phyloP scores from a whole-genome alignment of 2,113 vertebrate genomes.

The Xenus cinereus region DNA sequence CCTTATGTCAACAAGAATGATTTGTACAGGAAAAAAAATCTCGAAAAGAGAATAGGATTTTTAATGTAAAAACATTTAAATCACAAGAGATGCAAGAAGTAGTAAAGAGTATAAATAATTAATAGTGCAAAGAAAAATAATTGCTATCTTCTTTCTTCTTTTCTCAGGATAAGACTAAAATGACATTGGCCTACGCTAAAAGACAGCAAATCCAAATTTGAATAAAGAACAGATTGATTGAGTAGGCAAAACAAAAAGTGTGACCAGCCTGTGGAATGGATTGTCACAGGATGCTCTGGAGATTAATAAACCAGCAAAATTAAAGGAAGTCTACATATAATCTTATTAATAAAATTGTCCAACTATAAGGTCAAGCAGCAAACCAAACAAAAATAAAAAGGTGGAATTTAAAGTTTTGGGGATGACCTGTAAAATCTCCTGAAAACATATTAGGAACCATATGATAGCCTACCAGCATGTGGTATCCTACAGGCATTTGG shows the following conservation, averaged over 20 bases:
- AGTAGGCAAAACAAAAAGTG: neutral
- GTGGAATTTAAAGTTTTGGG: neutral
- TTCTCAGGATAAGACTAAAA: neutral
- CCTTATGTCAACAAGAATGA: neutral
- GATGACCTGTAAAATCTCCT: neutral
- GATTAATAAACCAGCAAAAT: conserved; percentile 1
- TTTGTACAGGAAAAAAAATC: neutral
- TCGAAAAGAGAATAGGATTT: neutral
- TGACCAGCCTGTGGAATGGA: neutral
- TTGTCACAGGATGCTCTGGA: neutral
- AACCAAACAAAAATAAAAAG: neutral
- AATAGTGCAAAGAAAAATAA: neutral
- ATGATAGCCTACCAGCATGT: neutral
- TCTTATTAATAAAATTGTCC: neutral
- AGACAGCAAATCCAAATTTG: neutral
- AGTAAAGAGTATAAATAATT: conserved; percentile 2
- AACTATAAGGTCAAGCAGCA: neutral
- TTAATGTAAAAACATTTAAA: conserved; percentile 14
- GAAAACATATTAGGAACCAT: neutral
- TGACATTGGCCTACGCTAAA: neutral
- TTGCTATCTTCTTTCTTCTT: neutral
- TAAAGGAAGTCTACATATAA: neutral
- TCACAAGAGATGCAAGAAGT: neutral
- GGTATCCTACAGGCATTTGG: neutral
- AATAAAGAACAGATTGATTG: neutral